Percentiles rank a stretch among this genome's conserved stretches.
Conservation (phyloP, 2,113 vertebrate species). For the Mastomys natalensis region DNA sequence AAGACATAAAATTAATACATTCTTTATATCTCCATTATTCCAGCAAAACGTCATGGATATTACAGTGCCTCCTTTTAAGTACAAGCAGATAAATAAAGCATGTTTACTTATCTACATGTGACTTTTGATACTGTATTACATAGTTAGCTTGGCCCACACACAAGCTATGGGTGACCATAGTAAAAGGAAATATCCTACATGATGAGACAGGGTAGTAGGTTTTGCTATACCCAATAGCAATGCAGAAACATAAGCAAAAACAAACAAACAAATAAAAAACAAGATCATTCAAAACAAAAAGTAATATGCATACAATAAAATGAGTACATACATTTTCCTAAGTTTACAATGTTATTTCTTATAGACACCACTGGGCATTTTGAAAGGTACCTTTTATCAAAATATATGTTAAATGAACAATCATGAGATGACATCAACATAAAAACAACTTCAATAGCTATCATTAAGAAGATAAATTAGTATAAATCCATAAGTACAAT, state of each 20-base stretch:
- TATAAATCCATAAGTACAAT: constrained; percentile 29
- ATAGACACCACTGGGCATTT: constrained; percentile 1
- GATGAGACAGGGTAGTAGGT: background rate
- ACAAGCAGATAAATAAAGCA: constrained; percentile 25
- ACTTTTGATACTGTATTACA: background rate
- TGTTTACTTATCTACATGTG: constrained; percentile 25
- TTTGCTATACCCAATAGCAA: constrained; percentile 20
- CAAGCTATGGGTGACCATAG: background rate
- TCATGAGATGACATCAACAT: background rate
- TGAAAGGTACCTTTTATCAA: background rate
- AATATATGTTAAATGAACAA: constrained; percentile 20
- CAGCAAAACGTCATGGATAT: constrained; percentile 48
- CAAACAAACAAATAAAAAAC: background rate
- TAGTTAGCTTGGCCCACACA: background rate
- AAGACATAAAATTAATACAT: background rate
- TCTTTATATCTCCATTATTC: constrained; percentile 41
- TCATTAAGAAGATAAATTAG: constrained; percentile 25
- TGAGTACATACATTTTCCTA: constrained; percentile 26
- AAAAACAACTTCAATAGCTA: background rate
- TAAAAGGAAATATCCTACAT: constrained; percentile 9
- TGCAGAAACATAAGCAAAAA: constrained; percentile 21
- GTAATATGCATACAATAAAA: constrained; percentile 41
- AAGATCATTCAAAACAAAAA: constrained; percentile 1
- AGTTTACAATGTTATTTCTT: background rate
- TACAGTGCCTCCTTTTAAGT: constrained; percentile 39